Conservation (phyloP, 2,113 vertebrate genomes). For the Pelecanoides urinatrix region DNA sequence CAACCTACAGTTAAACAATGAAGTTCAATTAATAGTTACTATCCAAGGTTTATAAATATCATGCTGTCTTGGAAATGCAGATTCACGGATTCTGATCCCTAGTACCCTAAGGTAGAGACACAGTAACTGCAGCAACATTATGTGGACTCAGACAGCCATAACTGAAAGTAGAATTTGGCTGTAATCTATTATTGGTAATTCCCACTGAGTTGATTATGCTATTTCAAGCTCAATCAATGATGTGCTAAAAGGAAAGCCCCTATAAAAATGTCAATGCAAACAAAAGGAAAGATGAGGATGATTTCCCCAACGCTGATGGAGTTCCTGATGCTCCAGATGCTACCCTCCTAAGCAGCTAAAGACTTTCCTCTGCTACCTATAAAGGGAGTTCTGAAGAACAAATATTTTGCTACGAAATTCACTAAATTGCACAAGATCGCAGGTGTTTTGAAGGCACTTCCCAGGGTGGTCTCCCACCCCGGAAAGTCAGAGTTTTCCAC, state of each 20-base stretch:
- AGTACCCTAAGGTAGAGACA: background rate
- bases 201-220: slow-evolving; percentile 25
- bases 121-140: background rate
- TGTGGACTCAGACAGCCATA: background rate
- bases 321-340: background rate
- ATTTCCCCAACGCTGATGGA: background rate
- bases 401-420: background rate
- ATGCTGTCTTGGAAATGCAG: background rate
- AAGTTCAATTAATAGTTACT: background rate
- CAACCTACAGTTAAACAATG: background rate
- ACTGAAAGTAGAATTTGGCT: background rate
- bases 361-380: background rate
- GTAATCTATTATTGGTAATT: slow-evolving; percentile 5
- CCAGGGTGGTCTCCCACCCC: background rate
- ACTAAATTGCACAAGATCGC: background rate
- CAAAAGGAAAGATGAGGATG: slow-evolving; percentile 14
- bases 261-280: slow-evolving; percentile 40
- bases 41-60: background rate
- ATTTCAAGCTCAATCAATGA: slow-evolving; percentile 28
- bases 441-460: background rate
- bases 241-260: background rate
- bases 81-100: background rate
- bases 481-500: background rate
- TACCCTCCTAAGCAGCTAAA: background rate
- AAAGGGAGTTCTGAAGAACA: background rate